Percentiles rank a stretch among this genome's conserved stretches.
Evolutionary conservation across 1,140 invertebrate species (phyloP).

Genomic region (Pemphigus obesinymphae): DNA sequence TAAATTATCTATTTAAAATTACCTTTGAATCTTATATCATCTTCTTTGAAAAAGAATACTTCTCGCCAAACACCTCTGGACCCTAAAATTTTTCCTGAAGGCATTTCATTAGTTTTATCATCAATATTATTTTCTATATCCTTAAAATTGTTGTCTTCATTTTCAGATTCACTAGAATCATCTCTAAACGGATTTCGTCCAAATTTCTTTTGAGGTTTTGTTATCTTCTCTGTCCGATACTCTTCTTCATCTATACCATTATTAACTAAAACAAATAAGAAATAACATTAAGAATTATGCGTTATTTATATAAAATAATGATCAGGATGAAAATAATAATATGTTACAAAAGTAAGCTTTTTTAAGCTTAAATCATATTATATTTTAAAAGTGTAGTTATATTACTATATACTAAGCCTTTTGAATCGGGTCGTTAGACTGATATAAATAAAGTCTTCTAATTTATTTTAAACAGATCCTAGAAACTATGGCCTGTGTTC

Average conservation of each 20-base stretch:
- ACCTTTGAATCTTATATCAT: conserved; percentile 31
- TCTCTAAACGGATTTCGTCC: conserved; percentile 28
- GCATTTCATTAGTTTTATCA: background rate
- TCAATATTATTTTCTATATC: background rate
- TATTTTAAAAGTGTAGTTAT: background rate
- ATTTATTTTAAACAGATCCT: no score
- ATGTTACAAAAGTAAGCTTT: background rate
- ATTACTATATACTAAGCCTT: no score
- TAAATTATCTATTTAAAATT: no score
- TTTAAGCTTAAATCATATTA: background rate
- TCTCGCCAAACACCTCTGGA: conserved; percentile 32
- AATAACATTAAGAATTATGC: background rate
- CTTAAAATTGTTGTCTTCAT: background rate
- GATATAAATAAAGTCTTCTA: no score
- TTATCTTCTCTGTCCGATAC: conserved; percentile 18
- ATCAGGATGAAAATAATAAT: background rate
- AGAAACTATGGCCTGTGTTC: no score
- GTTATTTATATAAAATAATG: background rate
- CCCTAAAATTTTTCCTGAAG: conserved; percentile 19
- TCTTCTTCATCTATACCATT: no score
- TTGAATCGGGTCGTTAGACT: no score
- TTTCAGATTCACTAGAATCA: conserved; percentile 24
- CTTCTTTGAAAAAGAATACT: conserved; percentile 21
- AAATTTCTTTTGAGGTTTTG: conserved; percentile 10
- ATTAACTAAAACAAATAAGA: background rate